These are phyloP conservation scores for Oncorhynchus masou DNA, from an alignment of 2,113 vertebrate genomes.

Conservation along the genomic window DNA sequence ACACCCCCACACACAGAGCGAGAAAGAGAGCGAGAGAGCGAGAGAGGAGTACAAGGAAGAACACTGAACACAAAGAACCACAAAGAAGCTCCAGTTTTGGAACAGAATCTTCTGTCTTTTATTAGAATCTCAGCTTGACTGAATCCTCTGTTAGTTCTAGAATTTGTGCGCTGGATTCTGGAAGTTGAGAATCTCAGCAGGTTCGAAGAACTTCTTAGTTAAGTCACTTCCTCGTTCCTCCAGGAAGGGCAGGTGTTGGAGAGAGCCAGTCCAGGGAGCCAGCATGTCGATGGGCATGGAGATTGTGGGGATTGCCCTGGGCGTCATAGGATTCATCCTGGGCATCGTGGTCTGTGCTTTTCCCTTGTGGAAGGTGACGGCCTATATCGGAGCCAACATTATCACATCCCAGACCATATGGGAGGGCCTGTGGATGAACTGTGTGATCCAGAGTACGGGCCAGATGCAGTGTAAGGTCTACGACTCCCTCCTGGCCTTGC, in stretches of 20 bases:
- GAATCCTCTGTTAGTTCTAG: not conserved
- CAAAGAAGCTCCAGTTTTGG: too few species aligned
- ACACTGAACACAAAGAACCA: not conserved
- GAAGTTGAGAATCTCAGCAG: too few species aligned
- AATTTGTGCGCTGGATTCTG: not conserved
- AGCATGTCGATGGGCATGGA: conserved; percentile 78
- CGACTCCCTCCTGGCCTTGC: conserved; percentile 73
- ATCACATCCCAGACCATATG: conserved; percentile 72
- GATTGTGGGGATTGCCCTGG: conserved; percentile 73
- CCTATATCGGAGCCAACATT: conserved; percentile 77
- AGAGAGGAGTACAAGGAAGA: not conserved
- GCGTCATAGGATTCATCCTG: conserved; percentile 71
- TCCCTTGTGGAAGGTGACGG: conserved; percentile 75
- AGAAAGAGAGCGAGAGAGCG: conserved; percentile 3
- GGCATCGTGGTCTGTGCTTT: conserved; percentile 70
- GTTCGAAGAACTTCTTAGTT: not conserved
- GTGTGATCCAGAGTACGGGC: conserved; percentile 76
- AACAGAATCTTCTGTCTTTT: not conserved
- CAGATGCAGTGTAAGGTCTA: conserved; percentile 83
- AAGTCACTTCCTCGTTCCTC: not conserved
- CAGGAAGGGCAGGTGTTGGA: not conserved
- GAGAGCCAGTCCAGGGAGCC: conserved; percentile 4
- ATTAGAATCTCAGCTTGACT: not conserved
- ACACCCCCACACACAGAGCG: conserved; percentile 9
- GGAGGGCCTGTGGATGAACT: conserved; percentile 80